Conservation (phyloP, 23 tunicate species). For the Ascidia mentula region DNA sequence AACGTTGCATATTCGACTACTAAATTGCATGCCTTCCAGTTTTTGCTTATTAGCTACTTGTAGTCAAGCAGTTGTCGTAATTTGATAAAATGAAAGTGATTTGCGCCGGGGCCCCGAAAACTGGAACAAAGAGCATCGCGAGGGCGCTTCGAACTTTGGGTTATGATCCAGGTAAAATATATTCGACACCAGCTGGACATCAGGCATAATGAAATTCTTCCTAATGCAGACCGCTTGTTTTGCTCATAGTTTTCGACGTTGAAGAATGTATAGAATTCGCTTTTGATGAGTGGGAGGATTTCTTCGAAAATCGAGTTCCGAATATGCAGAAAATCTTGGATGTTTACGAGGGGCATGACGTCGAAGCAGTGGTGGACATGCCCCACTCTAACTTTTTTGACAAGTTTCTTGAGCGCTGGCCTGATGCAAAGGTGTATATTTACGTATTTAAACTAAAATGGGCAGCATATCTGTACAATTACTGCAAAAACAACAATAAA, state of each 20-base stretch:
- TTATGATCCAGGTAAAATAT: background rate
- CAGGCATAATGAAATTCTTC: background rate
- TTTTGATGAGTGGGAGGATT: slow-evolving; percentile 61
- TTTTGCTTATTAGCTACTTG: too few relatives aligned
- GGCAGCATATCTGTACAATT: too few relatives aligned
- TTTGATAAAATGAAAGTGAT: slow-evolving; percentile 34
- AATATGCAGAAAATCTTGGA: slow-evolving; percentile 29
- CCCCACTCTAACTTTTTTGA: slow-evolving; percentile 78
- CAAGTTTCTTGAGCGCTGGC: slow-evolving; percentile 48
- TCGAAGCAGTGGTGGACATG: slow-evolving; percentile 63
- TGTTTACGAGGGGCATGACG: slow-evolving; percentile 29
- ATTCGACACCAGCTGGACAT: background rate
- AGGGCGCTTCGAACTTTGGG: slow-evolving; percentile 56
- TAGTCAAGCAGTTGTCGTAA: too few relatives aligned
- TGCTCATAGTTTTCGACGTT: slow-evolving; percentile 47
- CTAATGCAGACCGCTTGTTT: background rate
- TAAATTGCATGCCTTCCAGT: too few relatives aligned
- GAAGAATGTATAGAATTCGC: slow-evolving; percentile 69
- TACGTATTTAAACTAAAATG: too few relatives aligned
- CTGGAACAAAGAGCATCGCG: slow-evolving; percentile 67
- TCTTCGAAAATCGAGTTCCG: slow-evolving; percentile 8
- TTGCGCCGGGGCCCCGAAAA: slow-evolving; percentile 77
- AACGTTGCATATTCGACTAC: too few relatives aligned
- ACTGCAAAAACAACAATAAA: too few relatives aligned
- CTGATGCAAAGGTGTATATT: slow-evolving; percentile 71